Percentiles rank a stretch among this genome's conserved stretches.
phyloP scores from a whole-genome alignment of 2,888 invertebrate genomes.

The Fissipunctia ypsillon region DNA sequence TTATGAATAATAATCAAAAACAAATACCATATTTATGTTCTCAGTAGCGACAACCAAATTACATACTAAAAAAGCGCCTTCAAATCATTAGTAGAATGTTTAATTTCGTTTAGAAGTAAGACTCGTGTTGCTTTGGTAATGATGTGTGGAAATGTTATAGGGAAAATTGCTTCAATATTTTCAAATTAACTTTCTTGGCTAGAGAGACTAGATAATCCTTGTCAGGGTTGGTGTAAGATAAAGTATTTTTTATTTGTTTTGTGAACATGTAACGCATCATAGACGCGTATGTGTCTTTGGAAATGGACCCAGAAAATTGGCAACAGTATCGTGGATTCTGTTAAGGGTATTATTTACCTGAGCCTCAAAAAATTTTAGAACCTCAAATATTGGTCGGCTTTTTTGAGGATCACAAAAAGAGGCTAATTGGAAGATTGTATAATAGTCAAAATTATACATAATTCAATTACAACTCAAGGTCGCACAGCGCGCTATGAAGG shows the following conservation, averaged over 20 bases:
- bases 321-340: no score
- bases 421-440: no score
- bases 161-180: background rate
- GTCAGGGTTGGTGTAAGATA: background rate
- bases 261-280: background rate
- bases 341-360: no score
- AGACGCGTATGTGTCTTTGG: no score
- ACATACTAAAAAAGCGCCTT: slow-evolving; percentile 12
- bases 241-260: background rate
- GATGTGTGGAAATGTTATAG: background rate
- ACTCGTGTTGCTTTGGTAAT: slow-evolving; percentile 9
- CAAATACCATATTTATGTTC: background rate
- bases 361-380: no score
- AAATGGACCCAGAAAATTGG: no score
- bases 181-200: background rate
- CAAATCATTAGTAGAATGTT: slow-evolving; percentile 29
- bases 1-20: no score
- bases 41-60: slow-evolving; percentile 11
- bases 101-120: slow-evolving; percentile 9
- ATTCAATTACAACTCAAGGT: no score
- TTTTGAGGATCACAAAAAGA: no score
- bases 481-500: no score
- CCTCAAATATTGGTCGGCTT: no score
- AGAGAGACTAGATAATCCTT: background rate
- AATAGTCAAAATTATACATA: no score